phyloP scores from a whole-genome alignment of 2,113 vertebrate species.

The Oenanthe melanoleuca region DNA sequence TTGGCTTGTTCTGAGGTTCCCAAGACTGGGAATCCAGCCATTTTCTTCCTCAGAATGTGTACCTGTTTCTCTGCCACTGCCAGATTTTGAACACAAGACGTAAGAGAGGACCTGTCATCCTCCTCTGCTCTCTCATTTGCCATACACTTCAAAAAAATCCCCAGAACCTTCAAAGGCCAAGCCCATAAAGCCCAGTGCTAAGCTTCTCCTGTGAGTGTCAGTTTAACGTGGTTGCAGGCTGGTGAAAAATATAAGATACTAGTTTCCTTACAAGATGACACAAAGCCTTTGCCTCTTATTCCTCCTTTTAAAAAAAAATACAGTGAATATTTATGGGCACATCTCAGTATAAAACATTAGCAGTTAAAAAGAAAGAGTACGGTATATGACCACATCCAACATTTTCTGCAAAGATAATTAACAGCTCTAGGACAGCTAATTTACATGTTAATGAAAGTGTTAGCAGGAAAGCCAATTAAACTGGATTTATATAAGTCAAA shows the following conservation, averaged over 20 bases:
- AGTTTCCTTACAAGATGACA: not conserved
- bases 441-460: slow-evolving; percentile 64
- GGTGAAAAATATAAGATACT: not conserved
- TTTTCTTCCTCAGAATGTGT: not conserved
- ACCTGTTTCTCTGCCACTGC: not conserved
- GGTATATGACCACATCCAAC: not conserved
- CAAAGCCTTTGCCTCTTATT: not conserved
- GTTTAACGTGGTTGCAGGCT: not conserved
- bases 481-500: slow-evolving; percentile 61
- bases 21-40: not conserved
- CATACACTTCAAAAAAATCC: not conserved
- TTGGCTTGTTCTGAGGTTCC: not conserved
- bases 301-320: not conserved
- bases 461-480: slow-evolving; percentile 58
- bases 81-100: not conserved
- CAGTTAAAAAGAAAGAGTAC: not conserved
- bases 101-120: not conserved
- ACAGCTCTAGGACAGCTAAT: slow-evolving; percentile 62
- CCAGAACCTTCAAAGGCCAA: not conserved
- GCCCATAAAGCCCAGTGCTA: not conserved
- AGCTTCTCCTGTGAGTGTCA: not conserved
- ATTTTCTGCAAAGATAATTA: slow-evolving; percentile 53
- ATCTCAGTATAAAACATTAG: not conserved
- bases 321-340: slow-evolving; percentile 3
- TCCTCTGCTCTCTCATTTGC: not conserved